A percentile compares a stretch with the other conserved stretches of the same genome.
Conservation (phyloP, 2,888 invertebrate genomes). For the Arge pagana region DNA sequence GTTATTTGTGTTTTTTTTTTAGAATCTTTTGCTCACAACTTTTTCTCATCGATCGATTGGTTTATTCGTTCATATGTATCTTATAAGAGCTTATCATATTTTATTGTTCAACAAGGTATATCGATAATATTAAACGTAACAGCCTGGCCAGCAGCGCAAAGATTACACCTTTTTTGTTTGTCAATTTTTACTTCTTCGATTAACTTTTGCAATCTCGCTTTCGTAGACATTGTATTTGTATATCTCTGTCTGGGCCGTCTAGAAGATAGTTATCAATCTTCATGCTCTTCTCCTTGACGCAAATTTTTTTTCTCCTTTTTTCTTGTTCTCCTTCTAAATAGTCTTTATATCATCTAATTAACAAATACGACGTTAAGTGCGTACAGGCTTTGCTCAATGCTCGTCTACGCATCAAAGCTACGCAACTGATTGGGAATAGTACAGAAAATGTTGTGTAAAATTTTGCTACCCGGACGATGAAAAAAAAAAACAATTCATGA, state of each 20-base stretch:
- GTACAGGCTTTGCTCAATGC: too few relatives aligned
- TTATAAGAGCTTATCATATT: slow-evolving; percentile 53
- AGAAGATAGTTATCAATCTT: background rate
- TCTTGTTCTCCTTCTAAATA: background rate
- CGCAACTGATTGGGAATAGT: too few relatives aligned
- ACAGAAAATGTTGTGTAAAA: too few relatives aligned
- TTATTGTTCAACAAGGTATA: slow-evolving; percentile 51
- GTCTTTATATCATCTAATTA: background rate
- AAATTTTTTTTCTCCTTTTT: slow-evolving; percentile 1
- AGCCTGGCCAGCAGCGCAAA: slow-evolving; percentile 57
- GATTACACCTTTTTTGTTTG: slow-evolving; percentile 32
- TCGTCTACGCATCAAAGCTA: too few relatives aligned
- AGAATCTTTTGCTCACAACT: too few relatives aligned
- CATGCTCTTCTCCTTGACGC: background rate
- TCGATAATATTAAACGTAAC: slow-evolving; percentile 55
- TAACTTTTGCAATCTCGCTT: background rate
- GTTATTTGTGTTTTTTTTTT: slow-evolving; percentile 44
- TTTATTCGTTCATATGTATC: slow-evolving; percentile 38
- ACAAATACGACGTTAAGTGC: background rate
- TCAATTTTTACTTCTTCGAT: background rate
- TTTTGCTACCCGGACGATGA: too few relatives aligned
- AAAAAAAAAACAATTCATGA: too few relatives aligned
- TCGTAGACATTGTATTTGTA: too few relatives aligned
- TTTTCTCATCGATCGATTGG: too few relatives aligned
- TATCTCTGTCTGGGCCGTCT: too few relatives aligned